These are phyloP conservation scores for Sebastolobus alascanus DNA, from an alignment of 2,797 vertebrate genomes.

Conservation along the genomic window DNA sequence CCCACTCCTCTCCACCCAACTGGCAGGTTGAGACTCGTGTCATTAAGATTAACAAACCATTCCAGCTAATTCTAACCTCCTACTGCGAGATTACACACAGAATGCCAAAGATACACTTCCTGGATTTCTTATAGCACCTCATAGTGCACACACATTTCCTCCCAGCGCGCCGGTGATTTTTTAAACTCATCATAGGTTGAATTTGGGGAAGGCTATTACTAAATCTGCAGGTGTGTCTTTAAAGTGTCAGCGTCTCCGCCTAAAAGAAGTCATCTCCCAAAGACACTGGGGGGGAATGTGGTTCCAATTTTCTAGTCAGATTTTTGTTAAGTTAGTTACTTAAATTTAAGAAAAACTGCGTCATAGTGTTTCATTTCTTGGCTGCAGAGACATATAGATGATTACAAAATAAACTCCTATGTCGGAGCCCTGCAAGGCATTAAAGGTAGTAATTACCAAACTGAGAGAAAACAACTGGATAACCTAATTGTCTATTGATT, in stretches of 20 bases:
- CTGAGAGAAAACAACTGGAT: slow-evolving; percentile 61
- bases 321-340: neutral
- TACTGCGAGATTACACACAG: neutral
- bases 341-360: no score
- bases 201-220: neutral
- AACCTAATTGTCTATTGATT: slow-evolving; percentile 76
- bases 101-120: neutral
- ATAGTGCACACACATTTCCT: neutral
- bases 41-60: neutral
- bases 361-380: neutral
- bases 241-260: neutral
- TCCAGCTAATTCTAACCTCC: neutral
- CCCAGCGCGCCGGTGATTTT: neutral
- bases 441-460: slow-evolving; percentile 69
- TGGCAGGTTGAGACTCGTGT: neutral
- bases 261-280: neutral
- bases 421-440: slow-evolving; percentile 46
- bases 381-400: slow-evolving; percentile 27
- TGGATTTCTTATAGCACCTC: neutral
- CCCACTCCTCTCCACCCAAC: neutral
- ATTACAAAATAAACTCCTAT: slow-evolving; percentile 26
- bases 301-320: neutral
- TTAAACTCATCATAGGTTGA: slow-evolving; percentile 11
- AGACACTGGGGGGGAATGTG: neutral
- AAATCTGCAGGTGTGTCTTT: neutral